Evolutionary conservation across 2,888 invertebrate genomes (phyloP), one percentile per base, ranked within the genome.

Genomic region (Drosophila maculinotata): DNA sequence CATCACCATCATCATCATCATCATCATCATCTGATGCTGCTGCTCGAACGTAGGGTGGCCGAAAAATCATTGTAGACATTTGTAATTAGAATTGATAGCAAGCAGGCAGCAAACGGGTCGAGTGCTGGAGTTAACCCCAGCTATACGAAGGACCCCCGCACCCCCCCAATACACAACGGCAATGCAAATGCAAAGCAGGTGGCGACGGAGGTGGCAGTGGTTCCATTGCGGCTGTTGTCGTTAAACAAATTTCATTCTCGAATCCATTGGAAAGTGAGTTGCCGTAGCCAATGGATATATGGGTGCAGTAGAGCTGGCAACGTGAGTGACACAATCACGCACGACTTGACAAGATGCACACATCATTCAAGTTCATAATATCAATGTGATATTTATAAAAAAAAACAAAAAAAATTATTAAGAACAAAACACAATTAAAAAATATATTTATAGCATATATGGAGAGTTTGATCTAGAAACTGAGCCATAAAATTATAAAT

Each of bases 61-160:
- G 54, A 90, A 90, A 89, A 90, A 89, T 90, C 89, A 85, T 90
- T 90, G 90, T 90, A 90, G 90, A 90, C 90, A 90, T 89, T 89
- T 90, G 90, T 89, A 90, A 90, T 90, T 90, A 90, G 90, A 90
- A 90, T 90, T 90, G 89, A 90, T 90, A 83, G 83, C 85, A 85
- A 52, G 67, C 83, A 38, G 38, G 56, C 52, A 31, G 31, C 17
- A 4, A 30, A 31, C 12, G 9, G 38, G 38, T 20, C 4, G 20
- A 20, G 2, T 20, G 20, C 2, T 20, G 45, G 30, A 30, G 17
- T 3, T 20, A 20, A 20, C 17, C 17, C n/a, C 33, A 1, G n/a
- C n/a, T n/a, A 38, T 17, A 38, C 17, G 17, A 17, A 12, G 31
- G 17, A 17, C 31, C 53, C 25, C 14, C 20, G 10, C n/a, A 2